Evolutionary conservation across 2,797 vertebrate species (phyloP), one percentile per base, ranked within the genome.

Genomic region (Scarus forsteni): DNA sequence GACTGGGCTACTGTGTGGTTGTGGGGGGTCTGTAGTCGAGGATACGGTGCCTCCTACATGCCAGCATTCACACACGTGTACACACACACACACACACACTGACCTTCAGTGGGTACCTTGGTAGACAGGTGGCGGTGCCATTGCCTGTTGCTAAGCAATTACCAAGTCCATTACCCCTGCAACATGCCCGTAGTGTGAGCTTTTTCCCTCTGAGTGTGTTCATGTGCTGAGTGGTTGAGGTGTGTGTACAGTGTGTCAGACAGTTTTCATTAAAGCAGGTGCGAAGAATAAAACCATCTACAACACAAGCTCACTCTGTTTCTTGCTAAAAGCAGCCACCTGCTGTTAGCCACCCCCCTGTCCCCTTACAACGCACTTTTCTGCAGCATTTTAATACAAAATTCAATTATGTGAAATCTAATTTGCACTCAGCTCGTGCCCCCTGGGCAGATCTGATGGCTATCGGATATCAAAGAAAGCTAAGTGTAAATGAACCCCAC

Each of bases 81-180:
- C 27, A 54, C 63, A 68, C 38, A 73, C 66, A 64, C 64, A 64
- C 69, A 62, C 73, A 73, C 66, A 67, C 27, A 66, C 75, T 88
- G 83, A 90, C 87, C 85, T 87, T 88, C 87, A 87, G 69, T 85
- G 68, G 81, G 80, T 80, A 86, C 83, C 82, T 86, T 87, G 70
- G 82, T 84, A 73, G 87, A 91, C 86, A 89, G 87, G 86, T 88
- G 88, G 85, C 83, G 75, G 66, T 84, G 82, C 80, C 75, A 77
- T 42, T 86, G 80, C 80, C 87, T 89, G 90, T 91, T 93, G 91
- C 92, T 91, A 90, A 90, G 92, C 88, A 90, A 92, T 93, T 89
- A 92, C 80, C 77, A 77, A 90, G 84, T 90, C 88, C 86, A 90
- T 90, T 92, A 89, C 87, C 85, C 76, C 77, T 74, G 73, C 86